A percentile compares a stretch with the other conserved stretches of the same genome.
Evolutionary conservation across 1,140 invertebrate genomes (phyloP).

Genomic region (Marisa cornuarietis): DNA sequence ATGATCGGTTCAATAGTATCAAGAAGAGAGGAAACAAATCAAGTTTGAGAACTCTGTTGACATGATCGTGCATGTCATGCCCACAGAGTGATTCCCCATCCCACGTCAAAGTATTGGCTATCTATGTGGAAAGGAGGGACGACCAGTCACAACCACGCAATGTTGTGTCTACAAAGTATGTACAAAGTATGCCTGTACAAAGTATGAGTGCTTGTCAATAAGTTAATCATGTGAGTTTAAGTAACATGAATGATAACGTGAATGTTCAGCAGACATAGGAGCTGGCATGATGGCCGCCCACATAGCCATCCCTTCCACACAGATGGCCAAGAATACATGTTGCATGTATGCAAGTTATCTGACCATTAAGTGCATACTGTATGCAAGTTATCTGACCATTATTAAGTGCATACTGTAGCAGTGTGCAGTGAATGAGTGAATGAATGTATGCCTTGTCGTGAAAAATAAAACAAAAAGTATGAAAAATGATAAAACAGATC

Average conservation of each 20-base stretch:
- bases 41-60: too few species aligned
- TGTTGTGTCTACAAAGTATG: constrained; percentile 5
- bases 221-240: background rate
- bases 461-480: constrained; percentile 1
- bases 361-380: constrained; percentile 6
- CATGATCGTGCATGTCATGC: too few species aligned
- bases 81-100: too few species aligned
- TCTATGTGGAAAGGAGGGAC: too few species aligned
- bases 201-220: constrained; percentile 1
- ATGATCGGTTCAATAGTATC: too few species aligned
- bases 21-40: too few species aligned
- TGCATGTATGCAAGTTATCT: constrained; percentile 22
- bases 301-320: background rate
- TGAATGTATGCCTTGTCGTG: background rate
- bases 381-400: constrained; percentile 21
- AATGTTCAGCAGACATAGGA: constrained; percentile 10
- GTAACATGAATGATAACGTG: background rate
- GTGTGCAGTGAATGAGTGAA: constrained; percentile 16
- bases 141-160: background rate
- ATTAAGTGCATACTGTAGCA: constrained; percentile 6
- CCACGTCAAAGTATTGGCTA: too few species aligned
- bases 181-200: background rate
- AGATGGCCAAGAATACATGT: constrained; percentile 15
- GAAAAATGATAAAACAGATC: constrained; percentile 4
- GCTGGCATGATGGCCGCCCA: background rate